These are phyloP conservation scores for Protobothrops mucrosquamatus DNA, from an alignment of 2,113 vertebrate genomes.

Conservation along the genomic window DNA sequence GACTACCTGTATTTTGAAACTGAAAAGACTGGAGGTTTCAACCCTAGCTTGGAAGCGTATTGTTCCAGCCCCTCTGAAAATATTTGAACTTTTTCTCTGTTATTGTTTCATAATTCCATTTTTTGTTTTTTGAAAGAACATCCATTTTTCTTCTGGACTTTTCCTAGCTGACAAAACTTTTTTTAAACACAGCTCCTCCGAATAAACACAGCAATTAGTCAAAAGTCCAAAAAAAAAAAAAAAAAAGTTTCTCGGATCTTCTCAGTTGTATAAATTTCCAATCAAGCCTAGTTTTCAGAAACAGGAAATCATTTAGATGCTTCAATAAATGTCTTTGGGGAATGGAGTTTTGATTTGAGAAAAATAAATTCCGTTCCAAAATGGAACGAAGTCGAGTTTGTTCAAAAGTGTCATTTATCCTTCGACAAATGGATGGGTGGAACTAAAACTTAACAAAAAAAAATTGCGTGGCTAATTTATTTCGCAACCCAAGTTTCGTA, in stretches of 20 bases:
- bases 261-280: background rate
- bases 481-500: background rate
- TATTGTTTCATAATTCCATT: background rate
- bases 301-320: background rate
- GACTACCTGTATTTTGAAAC: background rate
- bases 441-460: background rate
- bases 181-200: background rate
- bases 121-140: background rate
- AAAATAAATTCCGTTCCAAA: background rate
- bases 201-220: background rate
- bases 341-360: background rate
- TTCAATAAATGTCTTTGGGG: background rate
- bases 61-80: background rate
- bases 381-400: background rate
- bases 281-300: background rate
- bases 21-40: background rate
- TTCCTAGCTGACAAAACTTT: background rate
- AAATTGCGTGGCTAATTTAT: background rate
- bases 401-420: background rate
- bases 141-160: background rate
- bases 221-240: background rate
- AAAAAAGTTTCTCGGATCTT: background rate
- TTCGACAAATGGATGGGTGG: background rate
- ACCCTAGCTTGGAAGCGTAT: background rate
- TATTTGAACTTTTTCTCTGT: background rate